Conservation (phyloP, 2,113 vertebrate genomes). For the Orthonyx spaldingii region DNA sequence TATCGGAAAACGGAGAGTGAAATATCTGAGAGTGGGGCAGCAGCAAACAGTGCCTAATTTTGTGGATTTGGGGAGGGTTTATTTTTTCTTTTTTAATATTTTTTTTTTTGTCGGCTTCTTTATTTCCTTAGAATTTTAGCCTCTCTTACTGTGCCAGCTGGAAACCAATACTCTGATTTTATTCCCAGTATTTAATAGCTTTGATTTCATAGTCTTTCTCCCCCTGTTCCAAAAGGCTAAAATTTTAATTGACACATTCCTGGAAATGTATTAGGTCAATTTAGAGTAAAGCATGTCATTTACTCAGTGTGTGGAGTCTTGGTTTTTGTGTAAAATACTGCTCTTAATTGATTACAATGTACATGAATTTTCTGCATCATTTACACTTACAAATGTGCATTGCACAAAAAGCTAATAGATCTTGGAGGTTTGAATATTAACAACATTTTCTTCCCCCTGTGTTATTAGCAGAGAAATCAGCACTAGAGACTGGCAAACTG, state of each 20-base stretch:
- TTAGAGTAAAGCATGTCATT: constrained; percentile 54
- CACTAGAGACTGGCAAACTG: neutral
- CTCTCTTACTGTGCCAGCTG: constrained; percentile 55
- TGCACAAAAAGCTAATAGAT: constrained; percentile 57
- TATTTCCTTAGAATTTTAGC: constrained; percentile 46
- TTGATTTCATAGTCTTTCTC: constrained; percentile 1
- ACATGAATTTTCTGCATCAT: constrained; percentile 50
- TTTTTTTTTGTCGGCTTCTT: neutral
- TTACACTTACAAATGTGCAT: constrained; percentile 52
- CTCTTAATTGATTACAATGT: constrained; percentile 60
- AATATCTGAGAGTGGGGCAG: neutral
- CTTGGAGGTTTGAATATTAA: constrained; percentile 30
- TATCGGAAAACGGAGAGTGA: accelerated
- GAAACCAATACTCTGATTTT: constrained; percentile 53
- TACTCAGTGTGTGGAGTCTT: constrained; percentile 9
- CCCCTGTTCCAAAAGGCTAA: constrained; percentile 45
- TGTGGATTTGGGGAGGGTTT: neutral
- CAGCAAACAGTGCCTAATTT: neutral
- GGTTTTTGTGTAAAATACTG: constrained; percentile 29
- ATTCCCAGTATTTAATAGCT: constrained; percentile 55
- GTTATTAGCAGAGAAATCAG: constrained; percentile 28
- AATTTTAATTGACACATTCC: constrained; percentile 69
- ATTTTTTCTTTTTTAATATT: neutral
- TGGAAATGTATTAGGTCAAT: constrained; percentile 66
- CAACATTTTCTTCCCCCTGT: constrained; percentile 24